These are phyloP conservation scores for Carposina sasakii DNA, from an alignment of 1,140 invertebrate species.

Conservation along the genomic window DNA sequence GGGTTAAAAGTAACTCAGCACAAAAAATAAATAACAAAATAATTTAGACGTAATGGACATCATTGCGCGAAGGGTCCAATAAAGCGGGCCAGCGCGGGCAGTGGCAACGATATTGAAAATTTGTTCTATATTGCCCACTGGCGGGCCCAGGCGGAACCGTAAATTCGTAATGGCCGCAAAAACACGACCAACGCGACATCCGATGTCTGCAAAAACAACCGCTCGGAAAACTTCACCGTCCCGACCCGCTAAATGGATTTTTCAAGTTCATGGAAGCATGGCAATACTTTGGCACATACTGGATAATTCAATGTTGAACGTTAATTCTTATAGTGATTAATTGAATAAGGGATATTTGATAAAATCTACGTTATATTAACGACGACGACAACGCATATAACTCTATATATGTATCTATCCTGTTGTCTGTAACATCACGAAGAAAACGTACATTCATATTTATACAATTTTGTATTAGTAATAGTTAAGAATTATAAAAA, in stretches of 20 bases:
- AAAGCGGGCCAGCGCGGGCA: conserved; percentile 30
- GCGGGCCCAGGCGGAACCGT: conserved; percentile 54
- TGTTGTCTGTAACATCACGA: too few relatives aligned
- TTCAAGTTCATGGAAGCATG: conserved; percentile 34
- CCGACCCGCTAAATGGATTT: conserved; percentile 32
- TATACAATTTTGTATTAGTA: too few relatives aligned
- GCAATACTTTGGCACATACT: too few relatives aligned
- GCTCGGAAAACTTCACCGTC: conserved; percentile 28
- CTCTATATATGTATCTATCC: too few relatives aligned
- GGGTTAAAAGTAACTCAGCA: too few relatives aligned
- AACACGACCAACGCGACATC: conserved; percentile 46
- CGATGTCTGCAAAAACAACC: conserved; percentile 47
- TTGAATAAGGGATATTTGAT: too few relatives aligned
- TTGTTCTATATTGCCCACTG: conserved; percentile 67
- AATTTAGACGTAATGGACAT: conserved; percentile 20
- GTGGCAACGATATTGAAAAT: conserved; percentile 64
- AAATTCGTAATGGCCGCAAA: conserved; percentile 69
- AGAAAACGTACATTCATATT: too few relatives aligned
- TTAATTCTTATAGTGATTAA: too few relatives aligned
- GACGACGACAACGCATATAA: too few relatives aligned
- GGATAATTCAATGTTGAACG: too few relatives aligned
- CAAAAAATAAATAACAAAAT: conserved; percentile 4
- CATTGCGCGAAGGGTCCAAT: conserved; percentile 60
- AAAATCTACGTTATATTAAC: too few relatives aligned
- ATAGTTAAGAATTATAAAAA: too few relatives aligned